phyloP scores from a whole-genome alignment of 2,113 vertebrate species.

The Rissa tridactyla region DNA sequence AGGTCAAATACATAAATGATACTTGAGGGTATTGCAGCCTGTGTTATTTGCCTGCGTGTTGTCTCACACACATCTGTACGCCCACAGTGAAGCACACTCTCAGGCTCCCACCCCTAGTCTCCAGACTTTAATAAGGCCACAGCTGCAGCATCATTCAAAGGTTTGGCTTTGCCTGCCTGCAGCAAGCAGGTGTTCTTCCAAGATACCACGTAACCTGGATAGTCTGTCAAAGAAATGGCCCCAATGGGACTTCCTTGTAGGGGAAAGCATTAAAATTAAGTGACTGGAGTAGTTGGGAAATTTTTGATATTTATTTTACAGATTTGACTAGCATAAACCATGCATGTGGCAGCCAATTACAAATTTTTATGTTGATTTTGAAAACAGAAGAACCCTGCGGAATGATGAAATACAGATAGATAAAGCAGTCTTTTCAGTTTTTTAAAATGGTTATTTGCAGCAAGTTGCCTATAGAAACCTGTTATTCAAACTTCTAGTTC shows the following conservation, averaged over 20 bases:
- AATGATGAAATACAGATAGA: not conserved
- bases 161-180: not conserved
- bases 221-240: not conserved
- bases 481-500: not conserved
- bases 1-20: not conserved
- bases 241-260: not conserved
- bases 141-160: not conserved
- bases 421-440: not conserved
- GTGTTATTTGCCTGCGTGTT: not conserved
- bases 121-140: not conserved
- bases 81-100: not conserved
- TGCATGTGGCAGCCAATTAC: not conserved
- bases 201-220: not conserved
- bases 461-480: not conserved
- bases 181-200: not conserved
- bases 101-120: not conserved
- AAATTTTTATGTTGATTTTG: not conserved
- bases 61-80: fast-evolving
- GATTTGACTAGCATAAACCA: not conserved
- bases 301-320: not conserved
- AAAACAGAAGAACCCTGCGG: not conserved
- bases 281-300: fast-evolving
- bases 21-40: not conserved
- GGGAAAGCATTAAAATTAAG: not conserved
- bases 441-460: not conserved